phyloP scores from a whole-genome alignment of 2,113 vertebrate genomes.

The Erinaceus europaeus region DNA sequence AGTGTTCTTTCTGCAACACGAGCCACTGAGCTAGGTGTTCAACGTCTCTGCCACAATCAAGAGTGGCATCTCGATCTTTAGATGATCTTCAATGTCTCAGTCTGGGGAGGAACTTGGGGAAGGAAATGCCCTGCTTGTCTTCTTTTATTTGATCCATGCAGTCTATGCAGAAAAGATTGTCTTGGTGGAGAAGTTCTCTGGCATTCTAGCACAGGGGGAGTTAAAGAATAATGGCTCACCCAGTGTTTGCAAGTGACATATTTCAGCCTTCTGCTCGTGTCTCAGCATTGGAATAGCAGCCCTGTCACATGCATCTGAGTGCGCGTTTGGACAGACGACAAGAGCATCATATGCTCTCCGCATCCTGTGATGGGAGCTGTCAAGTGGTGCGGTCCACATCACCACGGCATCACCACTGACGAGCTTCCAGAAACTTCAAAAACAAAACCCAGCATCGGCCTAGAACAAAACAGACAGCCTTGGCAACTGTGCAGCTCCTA shows the following conservation, averaged over 20 bases:
- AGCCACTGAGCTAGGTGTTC: not conserved
- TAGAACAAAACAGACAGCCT: conserved; percentile 44
- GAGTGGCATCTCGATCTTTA: not conserved
- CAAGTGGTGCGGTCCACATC: conserved; percentile 61
- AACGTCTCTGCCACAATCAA: not conserved
- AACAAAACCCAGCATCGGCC: conserved; percentile 44
- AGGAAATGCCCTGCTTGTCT: not conserved
- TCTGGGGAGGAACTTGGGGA: not conserved
- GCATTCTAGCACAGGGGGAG: not conserved
- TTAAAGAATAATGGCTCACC: conserved; percentile 17
- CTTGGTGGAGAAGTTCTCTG: conserved; percentile 20
- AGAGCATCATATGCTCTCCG: conserved; percentile 59
- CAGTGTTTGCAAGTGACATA: conserved; percentile 54
- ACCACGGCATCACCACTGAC: conserved; percentile 14
- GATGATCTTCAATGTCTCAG: not conserved
- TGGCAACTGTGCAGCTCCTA: conserved; percentile 18
- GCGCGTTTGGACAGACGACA: conserved; percentile 56
- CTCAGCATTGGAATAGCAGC: conserved; percentile 42
- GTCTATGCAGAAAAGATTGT: conserved; percentile 8
- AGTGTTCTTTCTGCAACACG: not conserved
- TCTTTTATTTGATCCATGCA: conserved; percentile 26
- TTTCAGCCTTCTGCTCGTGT: conserved; percentile 66
- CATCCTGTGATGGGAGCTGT: conserved; percentile 65
- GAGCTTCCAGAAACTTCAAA: conserved; percentile 56
- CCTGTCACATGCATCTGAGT: conserved; percentile 36